These are phyloP conservation scores for Crepidodera aurea DNA, from an alignment of 2,888 invertebrate species.

Conservation along the genomic window DNA sequence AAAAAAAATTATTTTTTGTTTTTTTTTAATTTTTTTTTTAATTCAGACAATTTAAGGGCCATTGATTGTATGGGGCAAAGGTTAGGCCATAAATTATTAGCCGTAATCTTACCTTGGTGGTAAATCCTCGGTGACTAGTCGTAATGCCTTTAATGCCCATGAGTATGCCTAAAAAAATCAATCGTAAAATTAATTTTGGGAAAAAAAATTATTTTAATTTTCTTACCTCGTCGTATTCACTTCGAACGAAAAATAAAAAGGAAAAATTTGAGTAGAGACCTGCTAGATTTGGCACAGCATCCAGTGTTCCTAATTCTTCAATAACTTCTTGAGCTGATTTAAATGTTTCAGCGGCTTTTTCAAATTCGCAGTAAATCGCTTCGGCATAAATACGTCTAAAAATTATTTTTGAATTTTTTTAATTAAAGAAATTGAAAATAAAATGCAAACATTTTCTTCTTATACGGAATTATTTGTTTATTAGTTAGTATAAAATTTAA, in stretches of 20 bases:
- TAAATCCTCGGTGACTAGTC: constrained; percentile 69
- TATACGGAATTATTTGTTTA: too few species aligned
- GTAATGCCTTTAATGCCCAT: constrained; percentile 81
- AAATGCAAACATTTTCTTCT: too few species aligned
- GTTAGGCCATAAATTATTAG: too few species aligned
- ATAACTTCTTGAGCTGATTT: constrained; percentile 66
- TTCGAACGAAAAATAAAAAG: constrained; percentile 81
- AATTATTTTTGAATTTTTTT: constrained; percentile 28
- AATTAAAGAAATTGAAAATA: too few species aligned
- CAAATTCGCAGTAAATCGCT: constrained; percentile 82
- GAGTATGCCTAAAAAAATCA: constrained; percentile 24
- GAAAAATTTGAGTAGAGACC: constrained; percentile 86
- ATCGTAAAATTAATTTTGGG: neutral
- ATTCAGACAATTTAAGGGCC: too few species aligned
- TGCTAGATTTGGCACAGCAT: constrained; percentile 66
- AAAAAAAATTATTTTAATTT: neutral
- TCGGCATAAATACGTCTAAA: constrained; percentile 84
- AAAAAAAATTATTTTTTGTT: too few species aligned
- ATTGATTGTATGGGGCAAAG: too few species aligned
- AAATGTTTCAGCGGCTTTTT: constrained; percentile 77
- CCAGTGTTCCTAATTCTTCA: constrained; percentile 62
- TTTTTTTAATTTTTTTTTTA: too few species aligned
- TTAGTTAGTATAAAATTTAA: too few species aligned
- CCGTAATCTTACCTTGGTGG: constrained; percentile 70
- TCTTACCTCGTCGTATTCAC: constrained; percentile 84